These are phyloP conservation scores for Ficedula albicollis DNA, from an alignment of 2,797 vertebrate genomes.

Conservation along the genomic window DNA sequence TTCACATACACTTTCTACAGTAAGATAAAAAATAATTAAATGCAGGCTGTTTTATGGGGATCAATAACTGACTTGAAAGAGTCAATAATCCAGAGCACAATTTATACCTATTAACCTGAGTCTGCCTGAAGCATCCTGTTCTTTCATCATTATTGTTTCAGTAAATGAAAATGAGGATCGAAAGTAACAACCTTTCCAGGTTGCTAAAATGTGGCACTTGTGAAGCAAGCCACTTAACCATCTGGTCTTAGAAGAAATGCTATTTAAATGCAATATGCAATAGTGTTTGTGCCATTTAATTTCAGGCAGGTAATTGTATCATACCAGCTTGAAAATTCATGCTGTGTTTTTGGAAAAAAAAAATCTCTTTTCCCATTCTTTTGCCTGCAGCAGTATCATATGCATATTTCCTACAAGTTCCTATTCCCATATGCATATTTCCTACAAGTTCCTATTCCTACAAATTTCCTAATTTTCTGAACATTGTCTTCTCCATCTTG, in stretches of 20 bases:
- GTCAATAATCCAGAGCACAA: background rate
- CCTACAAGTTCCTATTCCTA: background rate
- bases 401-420: background rate
- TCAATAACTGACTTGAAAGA: constrained; percentile 4
- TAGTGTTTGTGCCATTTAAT: background rate
- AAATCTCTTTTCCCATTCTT: background rate
- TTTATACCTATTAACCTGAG: background rate
- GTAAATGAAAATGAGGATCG: background rate
- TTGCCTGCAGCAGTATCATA: background rate
- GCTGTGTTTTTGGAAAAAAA: background rate
- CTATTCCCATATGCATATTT: background rate
- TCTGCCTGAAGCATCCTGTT: background rate
- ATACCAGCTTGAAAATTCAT: background rate
- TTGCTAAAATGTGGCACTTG: background rate
- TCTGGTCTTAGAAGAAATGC: background rate
- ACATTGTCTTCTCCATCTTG: background rate
- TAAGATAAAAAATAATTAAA: background rate
- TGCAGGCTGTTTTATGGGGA: background rate
- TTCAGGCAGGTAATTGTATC: background rate
- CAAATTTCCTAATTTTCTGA: background rate
- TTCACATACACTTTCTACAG: background rate
- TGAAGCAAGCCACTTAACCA: background rate
- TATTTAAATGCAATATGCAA: background rate
- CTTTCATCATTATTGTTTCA: constrained; percentile 10
- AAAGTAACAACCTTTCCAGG: background rate